Conservation (phyloP, 2,797 vertebrate genomes). For the Rhynchotus rufescens region DNA sequence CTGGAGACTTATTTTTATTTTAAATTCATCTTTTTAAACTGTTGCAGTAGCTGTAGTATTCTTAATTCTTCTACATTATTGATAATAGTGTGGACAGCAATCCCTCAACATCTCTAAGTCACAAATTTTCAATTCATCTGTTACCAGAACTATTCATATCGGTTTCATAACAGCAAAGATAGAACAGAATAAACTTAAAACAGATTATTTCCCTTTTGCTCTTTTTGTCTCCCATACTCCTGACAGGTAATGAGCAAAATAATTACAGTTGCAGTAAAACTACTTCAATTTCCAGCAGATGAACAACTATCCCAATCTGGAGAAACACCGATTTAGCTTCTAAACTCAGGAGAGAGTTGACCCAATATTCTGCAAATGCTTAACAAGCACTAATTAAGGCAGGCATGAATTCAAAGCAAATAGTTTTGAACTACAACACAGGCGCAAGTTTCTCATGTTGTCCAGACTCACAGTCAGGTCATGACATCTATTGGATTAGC, state of each 20-base stretch:
- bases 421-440: neutral
- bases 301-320: neutral
- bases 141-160: accelerated
- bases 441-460: neutral
- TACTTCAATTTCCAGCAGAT: neutral
- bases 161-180: neutral
- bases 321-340: neutral
- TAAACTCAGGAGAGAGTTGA: neutral
- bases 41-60: neutral
- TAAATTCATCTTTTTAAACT: neutral
- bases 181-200: neutral
- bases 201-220: neutral
- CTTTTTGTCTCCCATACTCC: neutral
- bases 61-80: neutral
- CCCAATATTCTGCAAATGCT: neutral
- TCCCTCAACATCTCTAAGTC: neutral
- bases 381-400: neutral
- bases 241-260: neutral
- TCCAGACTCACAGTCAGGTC: neutral
- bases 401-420: neutral
- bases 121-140: neutral
- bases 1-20: no score
- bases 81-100: neutral
- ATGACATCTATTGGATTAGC: neutral
- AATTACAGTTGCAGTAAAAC: neutral